Conservation (phyloP, 92 coral and sea anemone genomes). For the Siderastrea siderea region DNA sequence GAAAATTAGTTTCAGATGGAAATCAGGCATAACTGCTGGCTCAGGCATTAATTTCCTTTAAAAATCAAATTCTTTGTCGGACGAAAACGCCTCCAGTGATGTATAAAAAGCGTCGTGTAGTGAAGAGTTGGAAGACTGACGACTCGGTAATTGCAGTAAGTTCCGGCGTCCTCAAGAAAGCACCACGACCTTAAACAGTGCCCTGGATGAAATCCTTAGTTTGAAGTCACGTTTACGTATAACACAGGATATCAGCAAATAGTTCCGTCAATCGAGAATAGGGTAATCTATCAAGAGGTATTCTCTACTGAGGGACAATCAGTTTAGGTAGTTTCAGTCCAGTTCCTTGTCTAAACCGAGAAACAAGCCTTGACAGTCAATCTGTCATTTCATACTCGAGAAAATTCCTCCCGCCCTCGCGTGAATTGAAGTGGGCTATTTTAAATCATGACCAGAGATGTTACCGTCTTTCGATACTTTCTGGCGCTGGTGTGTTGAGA, state of each 20-base stretch:
- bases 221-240: background rate
- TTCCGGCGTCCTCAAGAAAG: slow-evolving; percentile 6
- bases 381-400: slow-evolving; percentile 1
- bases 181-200: background rate
- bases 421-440: background rate
- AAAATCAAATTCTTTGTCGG: background rate
- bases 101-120: background rate
- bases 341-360: background rate
- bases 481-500: background rate
- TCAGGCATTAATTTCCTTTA: background rate
- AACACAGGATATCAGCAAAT: background rate
- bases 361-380: background rate
- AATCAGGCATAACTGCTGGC: background rate
- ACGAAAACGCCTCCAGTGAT: background rate
- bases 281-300: too few relatives aligned
- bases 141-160: too few relatives aligned
- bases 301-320: background rate
- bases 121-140: too few relatives aligned
- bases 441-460: background rate
- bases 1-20: background rate
- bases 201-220: background rate
- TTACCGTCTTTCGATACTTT: background rate
- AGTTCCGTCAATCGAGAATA: background rate
- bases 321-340: background rate
- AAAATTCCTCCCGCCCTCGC: slow-evolving; percentile 1